Conservation (phyloP, 2,113 vertebrate species). For the Trachemys scripta region DNA sequence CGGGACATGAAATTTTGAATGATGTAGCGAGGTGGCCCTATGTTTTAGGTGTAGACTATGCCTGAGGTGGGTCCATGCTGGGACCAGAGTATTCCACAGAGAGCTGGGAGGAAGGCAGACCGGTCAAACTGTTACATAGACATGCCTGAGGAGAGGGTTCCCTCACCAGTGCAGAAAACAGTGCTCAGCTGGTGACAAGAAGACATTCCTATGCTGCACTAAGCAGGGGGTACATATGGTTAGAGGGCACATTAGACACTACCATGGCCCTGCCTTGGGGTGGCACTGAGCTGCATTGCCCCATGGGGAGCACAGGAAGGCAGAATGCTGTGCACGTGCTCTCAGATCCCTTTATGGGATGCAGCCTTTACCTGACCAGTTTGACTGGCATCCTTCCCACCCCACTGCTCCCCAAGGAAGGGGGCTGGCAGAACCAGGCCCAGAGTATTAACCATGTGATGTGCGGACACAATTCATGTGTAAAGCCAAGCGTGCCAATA, state of each 20-base stretch:
- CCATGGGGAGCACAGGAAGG: background rate
- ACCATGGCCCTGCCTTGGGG: background rate
- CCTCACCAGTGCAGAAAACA: background rate
- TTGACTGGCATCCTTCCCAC: background rate
- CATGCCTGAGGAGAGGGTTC: background rate
- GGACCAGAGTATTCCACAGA: background rate
- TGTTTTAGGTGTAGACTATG: background rate
- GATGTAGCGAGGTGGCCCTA: background rate
- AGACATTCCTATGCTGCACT: background rate
- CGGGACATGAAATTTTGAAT: background rate
- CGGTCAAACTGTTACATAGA: background rate
- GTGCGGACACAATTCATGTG: background rate
- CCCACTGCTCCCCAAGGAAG: background rate
- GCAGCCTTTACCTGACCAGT: background rate
- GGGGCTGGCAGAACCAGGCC: background rate
- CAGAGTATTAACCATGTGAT: background rate
- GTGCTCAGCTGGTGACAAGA: background rate
- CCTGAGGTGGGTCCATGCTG: background rate
- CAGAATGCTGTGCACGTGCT: background rate
- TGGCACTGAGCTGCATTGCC: background rate
- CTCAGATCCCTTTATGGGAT: background rate
- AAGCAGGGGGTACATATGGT: background rate
- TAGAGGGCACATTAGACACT: background rate
- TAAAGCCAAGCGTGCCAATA: background rate
- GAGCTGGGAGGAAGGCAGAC: background rate